phyloP scores from a whole-genome alignment of 2,888 invertebrate genomes.

The Pachydiplax longipennis region DNA sequence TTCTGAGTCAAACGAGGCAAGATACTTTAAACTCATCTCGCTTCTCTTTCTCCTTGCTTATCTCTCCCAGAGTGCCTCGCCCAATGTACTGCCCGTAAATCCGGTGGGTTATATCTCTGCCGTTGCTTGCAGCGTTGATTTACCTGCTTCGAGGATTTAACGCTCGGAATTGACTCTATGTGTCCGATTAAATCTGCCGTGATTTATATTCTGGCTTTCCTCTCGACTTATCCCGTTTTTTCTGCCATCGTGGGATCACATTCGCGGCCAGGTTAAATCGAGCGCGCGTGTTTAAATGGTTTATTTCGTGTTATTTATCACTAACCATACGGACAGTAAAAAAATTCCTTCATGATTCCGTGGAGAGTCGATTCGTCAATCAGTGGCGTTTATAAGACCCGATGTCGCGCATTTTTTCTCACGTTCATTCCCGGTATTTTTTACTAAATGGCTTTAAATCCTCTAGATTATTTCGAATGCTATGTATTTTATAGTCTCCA shows the following conservation, averaged over 20 bases:
- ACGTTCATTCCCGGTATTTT: no score
- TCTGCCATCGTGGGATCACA: not conserved
- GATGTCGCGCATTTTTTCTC: no score
- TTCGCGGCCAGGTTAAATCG: not conserved
- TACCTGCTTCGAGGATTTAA: constrained; percentile 1
- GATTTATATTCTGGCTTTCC: not conserved
- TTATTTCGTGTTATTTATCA: not conserved
- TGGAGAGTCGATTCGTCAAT: no score
- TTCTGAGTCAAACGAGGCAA: no score
- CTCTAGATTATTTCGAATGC: no score
- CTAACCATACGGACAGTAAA: not conserved
- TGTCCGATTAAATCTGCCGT: not conserved
- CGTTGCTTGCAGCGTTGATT: not conserved
- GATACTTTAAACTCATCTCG: no score
- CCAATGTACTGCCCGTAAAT: not conserved
- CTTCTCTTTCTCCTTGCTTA: not conserved
- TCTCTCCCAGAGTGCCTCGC: not conserved
- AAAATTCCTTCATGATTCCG: not conserved
- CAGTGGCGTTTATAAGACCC: no score
- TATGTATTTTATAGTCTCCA: no score
- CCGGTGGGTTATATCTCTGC: not conserved
- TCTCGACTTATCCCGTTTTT: not conserved
- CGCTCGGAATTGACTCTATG: not conserved
- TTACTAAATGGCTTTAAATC: no score
- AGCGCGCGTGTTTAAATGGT: not conserved